These are phyloP conservation scores for Tenthredo amoena DNA, from an alignment of 2,888 invertebrate species.

Conservation along the genomic window DNA sequence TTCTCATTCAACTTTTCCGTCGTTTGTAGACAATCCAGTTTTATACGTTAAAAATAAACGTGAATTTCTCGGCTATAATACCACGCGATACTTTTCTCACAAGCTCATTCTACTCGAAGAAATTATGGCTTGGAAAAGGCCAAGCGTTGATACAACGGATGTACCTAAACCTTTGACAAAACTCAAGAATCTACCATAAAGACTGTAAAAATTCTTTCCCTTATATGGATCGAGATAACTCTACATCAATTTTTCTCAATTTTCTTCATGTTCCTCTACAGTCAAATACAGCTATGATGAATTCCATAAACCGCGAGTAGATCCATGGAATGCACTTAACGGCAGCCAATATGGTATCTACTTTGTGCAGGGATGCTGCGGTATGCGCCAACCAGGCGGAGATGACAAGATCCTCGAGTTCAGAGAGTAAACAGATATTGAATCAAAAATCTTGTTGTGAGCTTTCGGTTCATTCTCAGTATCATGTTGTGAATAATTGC, in stretches of 20 bases:
- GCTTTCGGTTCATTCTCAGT: not conserved
- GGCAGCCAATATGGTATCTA: constrained; percentile 9
- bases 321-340: constrained; percentile 6
- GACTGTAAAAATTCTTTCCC: not conserved
- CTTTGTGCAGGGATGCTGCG: constrained; percentile 18
- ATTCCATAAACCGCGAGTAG: not conserved
- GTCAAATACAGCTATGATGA: not conserved
- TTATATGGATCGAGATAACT: not conserved
- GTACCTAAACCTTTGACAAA: not conserved
- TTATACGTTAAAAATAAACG: constrained; percentile 40
- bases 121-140: constrained; percentile 2
- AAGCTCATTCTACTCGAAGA: constrained; percentile 14
- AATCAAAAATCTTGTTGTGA: not conserved
- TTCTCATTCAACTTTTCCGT: constrained; percentile 45
- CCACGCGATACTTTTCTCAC: constrained; percentile 6
- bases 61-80: not conserved
- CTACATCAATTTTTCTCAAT: not conserved
- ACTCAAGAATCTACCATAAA: not conserved
- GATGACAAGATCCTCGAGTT: not conserved
- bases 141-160: not conserved
- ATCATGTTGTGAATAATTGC: not conserved
- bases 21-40: constrained; percentile 18
- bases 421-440: not conserved
- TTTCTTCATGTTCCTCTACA: not conserved
- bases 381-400: not conserved